Evolutionary conservation across 2,113 vertebrate species (phyloP).

Genomic region (Dendrocopos noguchii): DNA sequence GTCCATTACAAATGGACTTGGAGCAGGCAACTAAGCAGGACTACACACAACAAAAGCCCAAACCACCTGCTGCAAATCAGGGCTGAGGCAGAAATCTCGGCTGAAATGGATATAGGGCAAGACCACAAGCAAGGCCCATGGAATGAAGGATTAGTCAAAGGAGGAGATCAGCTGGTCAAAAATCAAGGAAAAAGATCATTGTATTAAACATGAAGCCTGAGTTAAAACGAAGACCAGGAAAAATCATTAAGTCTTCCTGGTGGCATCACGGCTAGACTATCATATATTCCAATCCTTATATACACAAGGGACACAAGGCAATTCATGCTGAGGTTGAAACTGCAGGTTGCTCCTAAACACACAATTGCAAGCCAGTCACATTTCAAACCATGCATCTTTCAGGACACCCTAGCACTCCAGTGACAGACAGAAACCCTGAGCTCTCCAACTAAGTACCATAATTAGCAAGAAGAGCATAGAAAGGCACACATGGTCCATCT

Average conservation of each 20-base stretch:
- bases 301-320: neutral
- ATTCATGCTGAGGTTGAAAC: neutral
- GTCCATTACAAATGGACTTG: neutral
- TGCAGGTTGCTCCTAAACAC: neutral
- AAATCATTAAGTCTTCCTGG: neutral
- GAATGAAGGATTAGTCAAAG: neutral
- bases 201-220: neutral
- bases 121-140: neutral
- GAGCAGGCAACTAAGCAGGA: neutral
- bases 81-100: neutral
- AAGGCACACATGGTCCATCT: neutral
- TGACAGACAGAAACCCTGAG: neutral
- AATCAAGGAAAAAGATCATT: neutral
- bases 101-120: neutral
- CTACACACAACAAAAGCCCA: neutral
- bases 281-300: too few species aligned
- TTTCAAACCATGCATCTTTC: neutral
- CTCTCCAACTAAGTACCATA: neutral
- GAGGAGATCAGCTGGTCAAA: neutral
- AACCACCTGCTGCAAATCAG: neutral
- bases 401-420: neutral
- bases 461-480: neutral
- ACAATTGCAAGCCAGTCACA: accelerated
- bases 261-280: neutral
- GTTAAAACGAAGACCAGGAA: neutral